Evolutionary conservation across 2,797 vertebrate genomes (phyloP), one percentile per base, ranked within the genome.

Genomic region (Amazona ochrocephala): DNA sequence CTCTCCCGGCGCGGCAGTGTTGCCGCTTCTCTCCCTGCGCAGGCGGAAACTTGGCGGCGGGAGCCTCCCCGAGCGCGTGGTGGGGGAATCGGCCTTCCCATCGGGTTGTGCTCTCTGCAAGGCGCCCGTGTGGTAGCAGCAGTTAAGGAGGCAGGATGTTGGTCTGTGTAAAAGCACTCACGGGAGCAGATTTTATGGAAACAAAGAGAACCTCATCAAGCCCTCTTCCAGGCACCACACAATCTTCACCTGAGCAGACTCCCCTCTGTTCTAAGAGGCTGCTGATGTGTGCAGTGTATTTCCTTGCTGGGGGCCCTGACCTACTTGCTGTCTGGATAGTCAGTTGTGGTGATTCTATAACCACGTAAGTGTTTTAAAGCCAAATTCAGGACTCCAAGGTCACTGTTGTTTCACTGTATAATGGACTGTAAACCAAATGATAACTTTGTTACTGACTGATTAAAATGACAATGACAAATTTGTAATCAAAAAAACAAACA

Each of bases 271-370:
- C 29, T 5, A 13, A 41, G 42, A 30, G 71, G 1, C 30, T 14
- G 39, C 9, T 20, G 4, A 7, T 0, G 4, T 23, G 54, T 23
- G n/a, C 32, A 23, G 2, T 56, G 21, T 10, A 7, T 37, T 44
- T 17, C 41, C 20, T 22, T 23, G 13, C 45, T 10, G 20, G 30
- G 6, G 30, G n/a, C 34, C 20, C 41, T 21, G n/a, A 41, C n/a
- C 39, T 16, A 1, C 3, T 5, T 22, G 1, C 3, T 7, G 24
- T 4, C 16, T 9, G 22, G 58, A 4, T 12, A 6, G 13, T 45
- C 16, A 9, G 26, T 3, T 14, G 8, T 2, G 6, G 5, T n/a
- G 32, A 24, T 45, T 2, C 17, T 17, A 0, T 2, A 0, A 1
- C 20, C 10, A 0, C 3, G 1, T 11, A 12, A 26, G 7, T 5